Percentiles rank a stretch among this genome's conserved stretches.
phyloP scores from a whole-genome alignment of 2,888 invertebrate species.

The Lathronympha strigana region DNA sequence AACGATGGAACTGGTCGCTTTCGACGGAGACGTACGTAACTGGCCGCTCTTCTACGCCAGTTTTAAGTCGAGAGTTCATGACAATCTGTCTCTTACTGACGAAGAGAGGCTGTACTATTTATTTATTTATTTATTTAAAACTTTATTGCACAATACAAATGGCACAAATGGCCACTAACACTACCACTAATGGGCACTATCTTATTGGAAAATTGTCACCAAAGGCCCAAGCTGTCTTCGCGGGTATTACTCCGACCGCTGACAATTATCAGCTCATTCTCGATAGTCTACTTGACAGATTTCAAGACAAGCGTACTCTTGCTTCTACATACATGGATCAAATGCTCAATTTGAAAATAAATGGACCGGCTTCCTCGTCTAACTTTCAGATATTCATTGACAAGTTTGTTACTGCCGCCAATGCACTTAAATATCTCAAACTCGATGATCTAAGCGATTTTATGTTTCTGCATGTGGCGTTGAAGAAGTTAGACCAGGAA shows the following conservation, averaged over 20 bases:
- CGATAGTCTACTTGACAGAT: not conserved
- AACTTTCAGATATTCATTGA: not conserved
- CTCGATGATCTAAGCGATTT: not conserved
- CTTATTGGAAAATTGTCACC: not conserved
- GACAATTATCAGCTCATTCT: not conserved
- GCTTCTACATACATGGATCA: not conserved
- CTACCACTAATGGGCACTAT: too few species aligned
- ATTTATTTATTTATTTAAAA: too few species aligned
- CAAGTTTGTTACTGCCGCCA: not conserved
- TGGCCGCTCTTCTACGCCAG: not conserved
- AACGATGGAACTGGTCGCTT: not conserved
- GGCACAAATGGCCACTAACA: too few species aligned
- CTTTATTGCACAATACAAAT: too few species aligned
- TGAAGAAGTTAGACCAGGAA: constrained; percentile 4
- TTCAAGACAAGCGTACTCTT: not conserved
- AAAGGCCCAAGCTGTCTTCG: not conserved
- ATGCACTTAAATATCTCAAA: too few species aligned
- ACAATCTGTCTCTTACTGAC: not conserved
- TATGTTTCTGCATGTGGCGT: not conserved
- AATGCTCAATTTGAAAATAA: not conserved
- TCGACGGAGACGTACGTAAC: constrained; percentile 3
- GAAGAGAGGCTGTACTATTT: not conserved
- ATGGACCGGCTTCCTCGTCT: too few species aligned
- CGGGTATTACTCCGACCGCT: not conserved
- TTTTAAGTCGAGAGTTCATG: not conserved